phyloP scores from a whole-genome alignment of 2,113 vertebrate genomes.

The Coregonus clupeaformis region DNA sequence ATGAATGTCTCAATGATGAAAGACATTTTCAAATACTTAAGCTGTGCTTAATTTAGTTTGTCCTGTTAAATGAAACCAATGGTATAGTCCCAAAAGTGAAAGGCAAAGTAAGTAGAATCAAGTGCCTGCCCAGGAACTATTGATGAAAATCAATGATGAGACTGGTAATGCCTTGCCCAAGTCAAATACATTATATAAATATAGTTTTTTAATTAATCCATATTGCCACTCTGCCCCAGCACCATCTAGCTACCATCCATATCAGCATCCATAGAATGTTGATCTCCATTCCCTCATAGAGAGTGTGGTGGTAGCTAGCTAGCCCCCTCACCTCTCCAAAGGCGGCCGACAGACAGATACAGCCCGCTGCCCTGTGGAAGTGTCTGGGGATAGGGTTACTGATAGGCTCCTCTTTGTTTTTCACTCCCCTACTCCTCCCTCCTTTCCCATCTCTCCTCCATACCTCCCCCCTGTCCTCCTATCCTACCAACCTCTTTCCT shows the following conservation, averaged over 20 bases:
- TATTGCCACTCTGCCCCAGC: neutral
- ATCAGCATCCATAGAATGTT: slow-evolving; percentile 24
- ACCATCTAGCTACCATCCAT: slow-evolving; percentile 1
- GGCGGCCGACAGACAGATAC: slow-evolving; percentile 21
- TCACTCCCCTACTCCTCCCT: slow-evolving; percentile 1
- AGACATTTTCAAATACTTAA: neutral
- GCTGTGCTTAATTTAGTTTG: neutral
- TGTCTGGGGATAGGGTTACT: slow-evolving; percentile 23
- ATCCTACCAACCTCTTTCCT: slow-evolving; percentile 26
- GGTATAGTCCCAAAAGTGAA: neutral
- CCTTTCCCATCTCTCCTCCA: neutral
- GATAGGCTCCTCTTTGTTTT: slow-evolving; percentile 40
- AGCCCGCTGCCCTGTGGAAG: slow-evolving; percentile 19
- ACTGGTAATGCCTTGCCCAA: too few species aligned
- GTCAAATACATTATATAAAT: too few species aligned
- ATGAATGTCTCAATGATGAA: neutral
- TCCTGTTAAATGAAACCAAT: neutral
- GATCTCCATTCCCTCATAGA: slow-evolving; percentile 6
- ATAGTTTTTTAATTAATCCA: neutral
- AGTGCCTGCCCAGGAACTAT: neutral
- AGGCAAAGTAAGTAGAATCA: neutral
- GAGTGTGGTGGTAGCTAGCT: slow-evolving; percentile 33
- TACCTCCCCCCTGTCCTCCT: neutral
- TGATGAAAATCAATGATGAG: too few species aligned
- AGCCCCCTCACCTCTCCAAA: slow-evolving; percentile 55